Evolutionary conservation across 2,797 vertebrate genomes (phyloP).

Genomic region (Xyrichtys novacula): DNA sequence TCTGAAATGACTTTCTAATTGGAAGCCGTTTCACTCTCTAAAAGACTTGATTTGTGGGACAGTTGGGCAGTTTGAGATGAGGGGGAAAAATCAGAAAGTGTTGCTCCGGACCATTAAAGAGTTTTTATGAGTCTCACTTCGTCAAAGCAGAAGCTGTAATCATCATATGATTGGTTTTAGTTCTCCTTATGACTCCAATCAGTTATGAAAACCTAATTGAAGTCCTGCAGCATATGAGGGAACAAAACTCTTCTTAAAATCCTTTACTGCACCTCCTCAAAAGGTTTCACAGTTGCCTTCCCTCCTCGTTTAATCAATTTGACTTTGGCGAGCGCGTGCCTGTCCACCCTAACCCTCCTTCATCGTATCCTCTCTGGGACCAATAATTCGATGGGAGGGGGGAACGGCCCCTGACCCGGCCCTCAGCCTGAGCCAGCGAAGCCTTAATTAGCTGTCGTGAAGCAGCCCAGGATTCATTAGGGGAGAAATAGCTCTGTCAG

Average conservation of each 20-base stretch:
- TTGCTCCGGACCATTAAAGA: constrained; percentile 67
- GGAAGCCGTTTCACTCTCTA: constrained; percentile 63
- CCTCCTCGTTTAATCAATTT: constrained; percentile 82
- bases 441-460: constrained; percentile 89
- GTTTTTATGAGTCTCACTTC: constrained; percentile 70
- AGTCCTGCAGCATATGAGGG: constrained; percentile 27
- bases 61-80: constrained; percentile 58
- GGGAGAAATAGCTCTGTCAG: constrained; percentile 83
- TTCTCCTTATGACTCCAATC: constrained; percentile 72
- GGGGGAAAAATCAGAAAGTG: constrained; percentile 52
- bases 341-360: constrained; percentile 15
- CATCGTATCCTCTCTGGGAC: constrained; percentile 41
- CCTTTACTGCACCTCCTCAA: constrained; percentile 31
- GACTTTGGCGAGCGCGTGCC: constrained; percentile 77
- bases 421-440: constrained; percentile 81
- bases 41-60: constrained; percentile 71
- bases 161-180: constrained; percentile 80
- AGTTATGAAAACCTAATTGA: constrained; percentile 67
- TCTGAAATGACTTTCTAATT: constrained; percentile 71
- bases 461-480: constrained; percentile 83
- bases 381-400: constrained; percentile 71
- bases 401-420: constrained; percentile 81
- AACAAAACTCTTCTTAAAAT: constrained; percentile 65
- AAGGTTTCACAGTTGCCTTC: constrained; percentile 36
- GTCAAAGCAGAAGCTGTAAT: constrained; percentile 76